These are phyloP conservation scores for Catalaphyllia jardinei DNA, from an alignment of 64 coral and sea anemone genomes.

Conservation along the genomic window DNA sequence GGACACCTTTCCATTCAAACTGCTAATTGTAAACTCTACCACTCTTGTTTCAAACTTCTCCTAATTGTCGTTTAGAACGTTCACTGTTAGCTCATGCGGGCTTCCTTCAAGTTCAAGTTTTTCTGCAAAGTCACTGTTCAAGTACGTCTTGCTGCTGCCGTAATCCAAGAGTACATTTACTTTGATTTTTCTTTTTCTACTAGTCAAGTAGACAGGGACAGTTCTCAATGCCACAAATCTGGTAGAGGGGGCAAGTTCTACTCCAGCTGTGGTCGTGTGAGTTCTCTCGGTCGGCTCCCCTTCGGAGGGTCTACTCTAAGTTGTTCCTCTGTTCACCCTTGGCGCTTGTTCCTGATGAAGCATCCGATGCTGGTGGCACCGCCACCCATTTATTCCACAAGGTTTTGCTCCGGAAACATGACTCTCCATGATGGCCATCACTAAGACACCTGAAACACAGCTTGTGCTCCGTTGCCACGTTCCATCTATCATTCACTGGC, in stretches of 20 bases:
- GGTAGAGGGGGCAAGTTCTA: background rate
- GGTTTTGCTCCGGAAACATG: background rate
- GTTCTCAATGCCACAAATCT: slow-evolving; percentile 46
- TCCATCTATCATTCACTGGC: background rate
- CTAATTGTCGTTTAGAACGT: slow-evolving; percentile 38
- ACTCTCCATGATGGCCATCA: background rate
- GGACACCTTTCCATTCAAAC: slow-evolving; percentile 41
- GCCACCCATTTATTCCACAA: slow-evolving; percentile 12
- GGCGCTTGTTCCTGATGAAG: background rate
- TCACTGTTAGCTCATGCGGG: slow-evolving; percentile 32
- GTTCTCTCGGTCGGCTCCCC: slow-evolving; percentile 48
- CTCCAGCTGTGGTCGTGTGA: slow-evolving; percentile 16
- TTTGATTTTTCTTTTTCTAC: slow-evolving; percentile 23
- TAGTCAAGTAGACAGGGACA: slow-evolving; percentile 32
- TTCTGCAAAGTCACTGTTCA: slow-evolving; percentile 44
- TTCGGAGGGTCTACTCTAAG: background rate
- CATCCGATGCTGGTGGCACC: slow-evolving; percentile 9
- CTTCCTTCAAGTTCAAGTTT: slow-evolving; percentile 32
- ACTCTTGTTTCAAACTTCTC: slow-evolving; percentile 11
- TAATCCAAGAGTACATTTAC: slow-evolving; percentile 48
- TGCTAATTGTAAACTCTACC: slow-evolving; percentile 47
- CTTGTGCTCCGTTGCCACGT: slow-evolving; percentile 20
- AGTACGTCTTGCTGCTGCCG: slow-evolving; percentile 28
- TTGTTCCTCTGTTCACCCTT: background rate
- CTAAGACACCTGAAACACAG: slow-evolving; percentile 46